Base-by-base conservation (phyloP, 2,888 invertebrate genomes). In the Calliscelio sp. region DNA sequence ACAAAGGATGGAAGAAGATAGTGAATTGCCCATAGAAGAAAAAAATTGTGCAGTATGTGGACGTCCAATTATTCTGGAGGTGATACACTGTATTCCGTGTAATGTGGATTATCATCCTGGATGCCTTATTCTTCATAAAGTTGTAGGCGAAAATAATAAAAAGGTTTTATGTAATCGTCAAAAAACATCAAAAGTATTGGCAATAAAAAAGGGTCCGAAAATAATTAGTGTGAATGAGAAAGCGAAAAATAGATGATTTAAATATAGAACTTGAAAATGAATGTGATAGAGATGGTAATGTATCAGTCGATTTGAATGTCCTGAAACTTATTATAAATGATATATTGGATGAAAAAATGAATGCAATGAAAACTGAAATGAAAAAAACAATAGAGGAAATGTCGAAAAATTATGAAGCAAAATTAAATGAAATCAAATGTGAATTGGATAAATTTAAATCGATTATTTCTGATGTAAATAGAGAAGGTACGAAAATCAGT, bases 281-380 rank as follows among this genome's bases (percentile, higher is more conserved):
- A 6, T 28, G 8, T 28, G 28, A 28, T 28, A n/a, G n/a, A n/a
- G 28, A 28, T 28, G 28, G 8, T 28, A 28, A 28, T 28, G 28
- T 28, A 8, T 28, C 8, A 6, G 28, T 28, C 5, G 28, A 28
- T 28, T 28, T 28, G 8, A 28, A 28, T 28, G 28, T 28, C 28
- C 5, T 28, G 8, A 28, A 28, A 28, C 8, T 8, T 28, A 28
- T 28, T 4, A 6, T 51, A 7, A 14, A 16, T 51, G 22, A 24
- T 22, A 8, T 51, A 24, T 7, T 51, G n/a, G 24, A 51, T 11
- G 10, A 24, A 22, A 51, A 24, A 51, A 16, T 22, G 22, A 55
- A 28, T 55, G 28, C n/a, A 16, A 55, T 28, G 16, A 55, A 55
- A 28, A 16, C n/a, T 24, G 55, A 55, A 55, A 55, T 55, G n/a